Conservation (phyloP, 2,113 vertebrate genomes). For the Microcebus tavaratra region DNA sequence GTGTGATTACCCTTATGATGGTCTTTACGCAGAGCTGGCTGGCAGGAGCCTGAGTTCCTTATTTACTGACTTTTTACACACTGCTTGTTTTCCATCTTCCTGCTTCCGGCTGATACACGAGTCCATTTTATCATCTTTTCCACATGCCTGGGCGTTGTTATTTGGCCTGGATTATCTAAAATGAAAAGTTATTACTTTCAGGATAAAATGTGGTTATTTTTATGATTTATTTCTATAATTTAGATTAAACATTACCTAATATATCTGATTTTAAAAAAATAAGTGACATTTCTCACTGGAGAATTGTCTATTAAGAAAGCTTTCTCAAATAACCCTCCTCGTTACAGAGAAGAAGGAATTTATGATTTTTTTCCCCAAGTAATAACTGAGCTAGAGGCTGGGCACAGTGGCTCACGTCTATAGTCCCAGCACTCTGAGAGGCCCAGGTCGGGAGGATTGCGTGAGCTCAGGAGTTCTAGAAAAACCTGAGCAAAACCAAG, state of each 20-base stretch:
- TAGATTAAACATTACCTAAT: slow-evolving; percentile 38
- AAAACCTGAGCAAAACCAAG: too few species aligned
- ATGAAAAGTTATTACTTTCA: not conserved
- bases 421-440: too few species aligned
- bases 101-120: not conserved
- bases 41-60: accelerated
- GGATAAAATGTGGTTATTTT: not conserved
- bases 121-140: not conserved
- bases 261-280: not conserved
- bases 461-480: too few species aligned
- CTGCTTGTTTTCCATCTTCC: not conserved
- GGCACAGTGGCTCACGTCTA: too few species aligned
- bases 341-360: not conserved
- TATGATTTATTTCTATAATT: not conserved
- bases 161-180: slow-evolving; percentile 23
- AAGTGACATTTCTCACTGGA: not conserved
- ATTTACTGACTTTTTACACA: not conserved
- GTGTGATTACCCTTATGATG: not conserved
- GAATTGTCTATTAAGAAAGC: not conserved
- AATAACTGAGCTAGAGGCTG: not conserved
- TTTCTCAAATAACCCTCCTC: not conserved
- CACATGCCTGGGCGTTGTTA: not conserved
- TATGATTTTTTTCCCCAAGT: not conserved
- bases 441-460: too few species aligned
- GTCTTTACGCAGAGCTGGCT: not conserved